These are phyloP conservation scores for Melanargia galathea DNA, from an alignment of 2,888 invertebrate species.

Conservation along the genomic window DNA sequence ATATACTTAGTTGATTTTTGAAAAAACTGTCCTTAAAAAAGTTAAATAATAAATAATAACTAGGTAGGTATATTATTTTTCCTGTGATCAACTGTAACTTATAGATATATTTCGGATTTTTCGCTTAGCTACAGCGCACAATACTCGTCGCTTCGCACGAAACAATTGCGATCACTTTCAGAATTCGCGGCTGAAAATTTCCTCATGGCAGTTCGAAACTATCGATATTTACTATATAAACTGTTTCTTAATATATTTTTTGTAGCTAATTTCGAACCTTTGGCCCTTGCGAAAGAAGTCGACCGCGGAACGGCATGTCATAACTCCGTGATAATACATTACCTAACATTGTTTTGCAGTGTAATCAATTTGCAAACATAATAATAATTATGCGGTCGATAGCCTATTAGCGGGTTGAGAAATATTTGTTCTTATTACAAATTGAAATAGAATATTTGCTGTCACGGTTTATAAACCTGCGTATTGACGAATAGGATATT, in stretches of 20 bases:
- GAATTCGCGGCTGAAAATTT: not conserved
- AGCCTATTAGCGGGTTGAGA: conserved; percentile 21
- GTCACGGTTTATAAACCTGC: too few species aligned
- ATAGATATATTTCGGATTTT: too few species aligned
- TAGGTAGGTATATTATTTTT: too few species aligned
- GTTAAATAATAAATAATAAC: too few species aligned
- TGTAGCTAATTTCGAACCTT: not conserved
- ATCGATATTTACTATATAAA: not conserved
- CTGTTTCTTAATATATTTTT: not conserved
- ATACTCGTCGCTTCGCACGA: not conserved
- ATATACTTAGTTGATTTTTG: too few species aligned
- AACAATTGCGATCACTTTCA: not conserved
- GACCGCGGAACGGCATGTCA: conserved; percentile 14
- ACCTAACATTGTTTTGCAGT: conserved; percentile 25
- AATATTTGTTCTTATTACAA: not conserved
- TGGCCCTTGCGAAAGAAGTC: not conserved
- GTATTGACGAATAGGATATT: too few species aligned
- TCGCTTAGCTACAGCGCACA: too few species aligned
- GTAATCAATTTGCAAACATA: conserved; percentile 27
- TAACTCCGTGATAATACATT: conserved; percentile 22
- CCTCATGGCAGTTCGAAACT: not conserved
- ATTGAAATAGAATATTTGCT: not conserved
- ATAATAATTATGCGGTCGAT: conserved; percentile 30
- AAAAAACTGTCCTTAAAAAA: too few species aligned
- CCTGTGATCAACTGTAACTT: too few species aligned